Evolutionary conservation across 1,140 invertebrate species (phyloP).

Genomic region (Drosophila ananassae): DNA sequence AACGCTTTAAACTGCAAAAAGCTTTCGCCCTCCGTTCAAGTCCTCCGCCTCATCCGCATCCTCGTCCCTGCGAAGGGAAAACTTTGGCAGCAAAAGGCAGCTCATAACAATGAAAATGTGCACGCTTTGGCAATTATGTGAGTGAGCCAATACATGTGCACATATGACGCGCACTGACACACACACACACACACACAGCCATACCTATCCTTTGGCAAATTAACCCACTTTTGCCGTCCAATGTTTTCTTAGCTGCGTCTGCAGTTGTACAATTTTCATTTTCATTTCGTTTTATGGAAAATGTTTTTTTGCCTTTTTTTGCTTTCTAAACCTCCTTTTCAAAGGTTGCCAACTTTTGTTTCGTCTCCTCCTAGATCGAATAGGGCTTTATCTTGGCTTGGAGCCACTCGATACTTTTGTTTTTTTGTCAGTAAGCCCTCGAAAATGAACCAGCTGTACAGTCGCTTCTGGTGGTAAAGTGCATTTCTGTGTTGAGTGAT

Average conservation of each 20-base stretch:
- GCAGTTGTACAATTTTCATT: conserved; percentile 53
- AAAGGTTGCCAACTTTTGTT: conserved; percentile 40
- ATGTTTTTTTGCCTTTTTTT: conserved; percentile 8
- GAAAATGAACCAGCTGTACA: neutral
- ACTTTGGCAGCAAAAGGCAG: conserved; percentile 56
- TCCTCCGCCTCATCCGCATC: neutral
- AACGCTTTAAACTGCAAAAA: conserved; percentile 68
- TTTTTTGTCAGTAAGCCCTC: neutral
- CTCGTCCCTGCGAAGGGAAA: conserved; percentile 1
- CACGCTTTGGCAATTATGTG: conserved; percentile 64
- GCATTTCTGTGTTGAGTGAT: conserved; percentile 55
- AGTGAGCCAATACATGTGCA: conserved; percentile 33
- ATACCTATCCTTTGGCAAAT: conserved; percentile 61
- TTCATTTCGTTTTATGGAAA: conserved; percentile 12
- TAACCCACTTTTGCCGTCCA: conserved; percentile 69
- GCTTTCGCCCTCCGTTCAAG: conserved; percentile 45
- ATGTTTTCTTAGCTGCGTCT: conserved; percentile 54
- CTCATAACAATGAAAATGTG: conserved; percentile 75
- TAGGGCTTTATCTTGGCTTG: conserved; percentile 29
- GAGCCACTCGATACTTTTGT: neutral
- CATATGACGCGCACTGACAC: conserved; percentile 9
- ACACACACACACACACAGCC: conserved; percentile 12
- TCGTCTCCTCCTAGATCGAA: conserved; percentile 43
- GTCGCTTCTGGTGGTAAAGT: conserved; percentile 30
- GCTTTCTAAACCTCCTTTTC: conserved; percentile 18